A percentile compares a stretch with the other conserved stretches of the same genome.
phyloP scores from a whole-genome alignment of 2,888 invertebrate genomes.

The Drosophila setosimentum region DNA sequence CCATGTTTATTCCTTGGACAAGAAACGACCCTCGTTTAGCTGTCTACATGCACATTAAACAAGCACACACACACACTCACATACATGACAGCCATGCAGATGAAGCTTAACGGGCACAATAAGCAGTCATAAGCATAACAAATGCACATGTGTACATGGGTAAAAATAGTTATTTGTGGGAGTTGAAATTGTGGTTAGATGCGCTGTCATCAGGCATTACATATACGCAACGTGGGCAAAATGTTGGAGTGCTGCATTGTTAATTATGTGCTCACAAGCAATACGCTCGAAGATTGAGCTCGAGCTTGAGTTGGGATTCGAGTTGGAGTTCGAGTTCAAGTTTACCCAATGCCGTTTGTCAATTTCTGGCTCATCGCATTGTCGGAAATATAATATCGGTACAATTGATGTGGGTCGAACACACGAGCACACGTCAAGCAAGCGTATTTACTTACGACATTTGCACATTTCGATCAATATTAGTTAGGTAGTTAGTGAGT shows the following conservation, averaged over 20 bases:
- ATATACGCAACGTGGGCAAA: constrained; percentile 42
- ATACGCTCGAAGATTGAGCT: constrained; percentile 17
- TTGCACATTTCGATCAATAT: constrained; percentile 2
- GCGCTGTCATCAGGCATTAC: constrained; percentile 38
- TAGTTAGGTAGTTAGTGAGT: constrained; percentile 25
- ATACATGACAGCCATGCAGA: constrained; percentile 27
- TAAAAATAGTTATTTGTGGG: constrained; percentile 8
- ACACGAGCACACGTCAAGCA: constrained; percentile 24
- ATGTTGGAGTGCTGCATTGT: constrained; percentile 49
- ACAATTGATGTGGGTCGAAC: constrained; percentile 49
- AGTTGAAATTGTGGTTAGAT: constrained; percentile 31
- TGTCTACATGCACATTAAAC: neutral
- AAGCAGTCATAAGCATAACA: constrained; percentile 61
- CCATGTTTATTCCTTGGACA: neutral
- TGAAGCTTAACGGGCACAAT: constrained; percentile 47
- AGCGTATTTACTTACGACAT: constrained; percentile 11
- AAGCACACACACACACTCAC: constrained; percentile 13
- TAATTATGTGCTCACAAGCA: constrained; percentile 55
- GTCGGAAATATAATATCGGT: constrained; percentile 21
- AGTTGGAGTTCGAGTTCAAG: neutral
- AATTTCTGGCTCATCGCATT: constrained; percentile 37
- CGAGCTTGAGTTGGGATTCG: neutral
- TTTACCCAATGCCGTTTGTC: constrained; percentile 42
- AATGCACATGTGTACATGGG: constrained; percentile 31
- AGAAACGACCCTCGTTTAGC: constrained; percentile 5